Percentiles rank a stretch among this genome's conserved stretches.
Evolutionary conservation across 2,888 invertebrate species (phyloP).

Genomic region (Rhagium mordax): DNA sequence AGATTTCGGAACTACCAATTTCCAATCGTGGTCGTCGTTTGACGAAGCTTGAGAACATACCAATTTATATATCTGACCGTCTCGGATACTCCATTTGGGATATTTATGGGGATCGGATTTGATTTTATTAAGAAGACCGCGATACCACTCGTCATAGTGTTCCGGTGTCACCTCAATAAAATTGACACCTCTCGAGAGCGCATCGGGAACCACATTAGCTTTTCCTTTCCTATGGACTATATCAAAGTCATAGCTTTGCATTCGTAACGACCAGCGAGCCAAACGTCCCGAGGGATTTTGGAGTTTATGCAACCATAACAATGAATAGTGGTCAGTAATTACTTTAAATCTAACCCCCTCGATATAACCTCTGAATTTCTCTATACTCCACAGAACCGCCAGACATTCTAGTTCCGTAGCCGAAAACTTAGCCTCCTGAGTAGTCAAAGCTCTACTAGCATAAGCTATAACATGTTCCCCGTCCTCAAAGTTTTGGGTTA

Average conservation of each 20-base stretch:
- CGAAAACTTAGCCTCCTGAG: not conserved
- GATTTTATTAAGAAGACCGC: not conserved
- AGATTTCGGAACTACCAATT: slow-evolving; percentile 33
- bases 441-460: not conserved
- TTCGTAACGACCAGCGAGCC: not conserved
- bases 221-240: not conserved
- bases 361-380: not conserved
- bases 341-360: not conserved
- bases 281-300: not conserved
- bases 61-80: slow-evolving; percentile 40
- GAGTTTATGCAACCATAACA: not conserved
- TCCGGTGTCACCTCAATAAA: not conserved
- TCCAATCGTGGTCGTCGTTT: slow-evolving; percentile 26
- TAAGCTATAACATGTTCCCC: not conserved
- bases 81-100: slow-evolving; percentile 10
- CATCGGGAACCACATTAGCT: not conserved
- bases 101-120: not conserved
- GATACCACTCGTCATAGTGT: not conserved
- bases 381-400: not conserved
- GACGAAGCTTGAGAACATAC: slow-evolving; percentile 21
- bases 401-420: not conserved
- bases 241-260: not conserved
- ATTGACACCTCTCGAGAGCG: not conserved
- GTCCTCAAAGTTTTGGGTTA: not conserved
- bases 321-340: not conserved